Evolutionary conservation across 2,888 invertebrate genomes (phyloP).

Genomic region (Cinara cedri): DNA sequence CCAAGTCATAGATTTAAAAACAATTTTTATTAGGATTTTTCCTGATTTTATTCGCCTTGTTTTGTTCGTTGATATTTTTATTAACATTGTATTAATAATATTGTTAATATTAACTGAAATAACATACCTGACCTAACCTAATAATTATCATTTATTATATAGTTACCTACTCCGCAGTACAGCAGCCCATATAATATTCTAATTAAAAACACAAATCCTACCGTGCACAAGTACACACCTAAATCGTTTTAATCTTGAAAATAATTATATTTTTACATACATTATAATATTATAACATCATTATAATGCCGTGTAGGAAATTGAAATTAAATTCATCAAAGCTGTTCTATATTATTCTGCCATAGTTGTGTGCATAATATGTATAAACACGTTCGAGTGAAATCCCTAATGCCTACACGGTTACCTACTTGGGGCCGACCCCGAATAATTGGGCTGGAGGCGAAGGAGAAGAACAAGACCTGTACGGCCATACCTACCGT

Average conservation of each 20-base stretch:
- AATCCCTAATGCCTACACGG: no score
- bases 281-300: background rate
- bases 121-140: no score
- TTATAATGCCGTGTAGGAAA: background rate
- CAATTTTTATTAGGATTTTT: no score
- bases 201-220: conserved; percentile 36
- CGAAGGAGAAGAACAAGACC: no score
- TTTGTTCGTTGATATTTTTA: conserved; percentile 12
- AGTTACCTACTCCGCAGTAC: background rate
- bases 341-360: background rate
- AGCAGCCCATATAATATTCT: background rate
- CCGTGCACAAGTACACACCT: conserved; percentile 16
- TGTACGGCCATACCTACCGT: no score
- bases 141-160: no score
- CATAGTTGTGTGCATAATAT: conserved; percentile 2
- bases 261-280: conserved; percentile 28
- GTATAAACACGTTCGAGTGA: background rate
- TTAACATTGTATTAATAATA: conserved; percentile 13
- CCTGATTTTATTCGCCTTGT: no score
- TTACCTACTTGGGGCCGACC: no score
- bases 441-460: no score
- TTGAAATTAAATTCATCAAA: background rate
- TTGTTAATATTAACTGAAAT: background rate
- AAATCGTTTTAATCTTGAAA: conserved; percentile 24
- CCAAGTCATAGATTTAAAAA: no score